A percentile compares a stretch with the other conserved stretches of the same genome.
phyloP scores from a whole-genome alignment of 2,797 vertebrate species.

The Poecilia wingei region DNA sequence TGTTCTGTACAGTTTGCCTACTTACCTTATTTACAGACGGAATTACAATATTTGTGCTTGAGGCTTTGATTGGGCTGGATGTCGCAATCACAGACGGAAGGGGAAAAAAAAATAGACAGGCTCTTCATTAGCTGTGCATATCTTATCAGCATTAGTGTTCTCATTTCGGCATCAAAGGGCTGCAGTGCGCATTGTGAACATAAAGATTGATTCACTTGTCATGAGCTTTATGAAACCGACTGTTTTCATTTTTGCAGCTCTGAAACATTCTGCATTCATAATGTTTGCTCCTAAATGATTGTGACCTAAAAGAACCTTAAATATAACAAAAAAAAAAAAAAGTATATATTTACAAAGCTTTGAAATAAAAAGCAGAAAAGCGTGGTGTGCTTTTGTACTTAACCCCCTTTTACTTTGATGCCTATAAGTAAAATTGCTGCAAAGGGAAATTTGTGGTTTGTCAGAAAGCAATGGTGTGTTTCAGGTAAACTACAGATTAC shows the following conservation, averaged over 20 bases:
- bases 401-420: neutral
- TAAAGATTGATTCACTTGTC: constrained; percentile 31
- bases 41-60: constrained; percentile 46
- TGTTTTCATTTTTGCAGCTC: constrained; percentile 14
- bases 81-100: constrained; percentile 18
- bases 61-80: constrained; percentile 39
- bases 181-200: constrained; percentile 24
- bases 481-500: neutral
- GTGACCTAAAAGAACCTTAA: neutral
- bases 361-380: neutral
- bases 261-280: neutral
- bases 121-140: constrained; percentile 51
- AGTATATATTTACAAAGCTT: no score
- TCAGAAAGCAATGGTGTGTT: no score
- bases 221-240: constrained; percentile 17
- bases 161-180: constrained; percentile 44
- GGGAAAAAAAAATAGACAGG: constrained; percentile 36
- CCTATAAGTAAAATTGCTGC: neutral
- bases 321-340: neutral
- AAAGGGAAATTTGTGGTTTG: neutral
- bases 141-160: constrained; percentile 29
- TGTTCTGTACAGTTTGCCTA: constrained; percentile 40
- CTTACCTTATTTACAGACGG: constrained; percentile 65
- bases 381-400: neutral
- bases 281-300: neutral